Base-by-base conservation (phyloP, 2,888 invertebrate species). In the Trichopria drosophilae region DNA sequence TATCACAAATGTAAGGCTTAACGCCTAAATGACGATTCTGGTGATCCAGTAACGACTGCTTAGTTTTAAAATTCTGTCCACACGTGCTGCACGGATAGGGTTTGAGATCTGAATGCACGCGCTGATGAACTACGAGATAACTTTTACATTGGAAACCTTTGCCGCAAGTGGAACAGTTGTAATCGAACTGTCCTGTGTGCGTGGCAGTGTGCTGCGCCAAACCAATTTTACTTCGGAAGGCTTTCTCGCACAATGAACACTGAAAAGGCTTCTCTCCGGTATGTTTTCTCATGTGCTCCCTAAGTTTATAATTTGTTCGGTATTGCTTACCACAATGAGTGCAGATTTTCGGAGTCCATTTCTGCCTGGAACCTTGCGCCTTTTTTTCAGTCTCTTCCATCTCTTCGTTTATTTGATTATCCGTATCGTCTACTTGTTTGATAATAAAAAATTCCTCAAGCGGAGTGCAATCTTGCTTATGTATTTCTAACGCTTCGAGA, bases 91-190 rank as follows among this genome's bases (percentile, higher is more conserved):
- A 83, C 1, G 80, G 78, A 60, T 78, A 83, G 0, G 82, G 82
- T 61, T 82, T 82, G 4, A 79, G 58, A 56, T 81, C 80, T 0
- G 81, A 82, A 67, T 83, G 83, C 0, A 82, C 82, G 42, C 82
- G 73, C 64, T 83, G 82, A 64, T 83, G 83, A 1, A 82, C 82
- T 53, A 80, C 80, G 19, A 83, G 69, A 59, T 82, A 83, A 59
- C 82, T 82, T 60, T 80, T 80, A 61, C 82, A 82, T 51, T 82
- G 81, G 58, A 83, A 83, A 10, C 82, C 82, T 70, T 83, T 83
- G 2, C 82, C 82, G 58, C 83, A 83, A 0, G 80, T 80, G 3
- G 79, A 77, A 63, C 83, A 83, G 12, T 79, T 77, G 61, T 76
- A 81, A 54, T 81, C 81, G 57, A 79, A 82, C 53, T 81, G 78